These are phyloP conservation scores for Dunckerocampus dactyliophorus DNA, from an alignment of 2,113 vertebrate genomes.

Conservation along the genomic window DNA sequence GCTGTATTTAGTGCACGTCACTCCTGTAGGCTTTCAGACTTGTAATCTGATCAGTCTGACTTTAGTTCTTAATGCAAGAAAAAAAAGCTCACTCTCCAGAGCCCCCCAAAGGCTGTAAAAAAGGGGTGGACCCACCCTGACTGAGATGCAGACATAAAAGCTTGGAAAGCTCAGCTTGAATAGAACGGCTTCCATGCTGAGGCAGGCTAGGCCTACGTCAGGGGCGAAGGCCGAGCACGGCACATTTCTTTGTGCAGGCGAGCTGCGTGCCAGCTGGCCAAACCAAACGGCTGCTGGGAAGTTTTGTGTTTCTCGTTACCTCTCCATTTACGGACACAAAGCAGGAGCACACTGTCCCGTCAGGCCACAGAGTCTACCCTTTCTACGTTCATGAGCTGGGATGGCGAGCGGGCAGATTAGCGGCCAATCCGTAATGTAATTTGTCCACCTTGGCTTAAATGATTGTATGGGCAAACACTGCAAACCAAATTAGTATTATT, in stretches of 20 bases:
- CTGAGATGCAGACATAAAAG: constrained; percentile 12
- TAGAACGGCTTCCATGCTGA: no score
- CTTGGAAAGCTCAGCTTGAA: no score
- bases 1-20: constrained; percentile 3
- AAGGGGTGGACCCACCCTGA: constrained; percentile 3
- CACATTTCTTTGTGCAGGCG: constrained; percentile 32
- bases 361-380: background rate
- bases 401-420: background rate
- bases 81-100: background rate
- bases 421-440: constrained; percentile 24
- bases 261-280: constrained; percentile 43
- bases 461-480: no score
- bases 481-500: background rate
- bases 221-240: constrained; percentile 6
- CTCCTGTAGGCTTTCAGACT: background rate
- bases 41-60: background rate
- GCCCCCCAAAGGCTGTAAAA: background rate
- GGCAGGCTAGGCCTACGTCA: no score
- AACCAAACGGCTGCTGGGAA: constrained; percentile 31
- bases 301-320: constrained; percentile 43
- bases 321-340: constrained; percentile 42
- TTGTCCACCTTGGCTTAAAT: no score
- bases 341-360: constrained; percentile 17
- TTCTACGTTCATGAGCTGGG: constrained; percentile 34
- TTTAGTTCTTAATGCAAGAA: background rate